Conservation (phyloP, 2,888 invertebrate genomes). For the Orthosia cruda region DNA sequence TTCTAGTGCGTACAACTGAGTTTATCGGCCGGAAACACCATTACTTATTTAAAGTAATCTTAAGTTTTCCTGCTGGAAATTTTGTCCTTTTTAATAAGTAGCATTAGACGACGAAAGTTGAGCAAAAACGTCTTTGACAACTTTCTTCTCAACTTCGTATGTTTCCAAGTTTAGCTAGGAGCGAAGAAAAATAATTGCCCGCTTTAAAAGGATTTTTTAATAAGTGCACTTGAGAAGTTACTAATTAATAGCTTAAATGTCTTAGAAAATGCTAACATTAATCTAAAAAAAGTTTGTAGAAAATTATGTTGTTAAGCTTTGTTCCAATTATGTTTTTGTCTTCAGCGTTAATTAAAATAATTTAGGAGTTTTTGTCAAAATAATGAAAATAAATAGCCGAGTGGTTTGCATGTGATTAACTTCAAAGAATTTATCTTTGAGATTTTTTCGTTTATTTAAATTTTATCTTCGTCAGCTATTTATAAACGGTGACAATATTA, state of each 20-base stretch:
- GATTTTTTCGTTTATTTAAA: background rate
- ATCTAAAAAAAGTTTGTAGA: constrained; percentile 19
- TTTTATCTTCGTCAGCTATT: no score
- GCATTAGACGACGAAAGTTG: constrained; percentile 69
- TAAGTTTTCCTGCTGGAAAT: constrained; percentile 46
- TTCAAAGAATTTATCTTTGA: background rate
- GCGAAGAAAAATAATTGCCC: constrained; percentile 67
- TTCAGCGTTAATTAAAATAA: constrained; percentile 10
- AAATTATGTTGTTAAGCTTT: constrained; percentile 10
- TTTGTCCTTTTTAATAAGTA: constrained; percentile 62
- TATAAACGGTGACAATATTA: no score
- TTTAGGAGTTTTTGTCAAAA: background rate
- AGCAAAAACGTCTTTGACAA: constrained; percentile 58
- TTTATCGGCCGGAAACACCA: constrained; percentile 26
- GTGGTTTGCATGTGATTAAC: background rate
- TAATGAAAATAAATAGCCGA: background rate
- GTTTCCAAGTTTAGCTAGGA: constrained; percentile 64
- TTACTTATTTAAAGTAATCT: constrained; percentile 44
- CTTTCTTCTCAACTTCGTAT: constrained; percentile 72
- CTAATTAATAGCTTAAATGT: constrained; percentile 45
- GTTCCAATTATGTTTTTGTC: background rate
- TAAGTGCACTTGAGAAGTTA: constrained; percentile 51
- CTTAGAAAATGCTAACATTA: constrained; percentile 15
- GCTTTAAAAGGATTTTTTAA: constrained; percentile 46
- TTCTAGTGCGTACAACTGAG: background rate